A percentile compares a stretch with the other conserved stretches of the same genome.
phyloP scores from a whole-genome alignment of 2,888 invertebrate species.

The Alviniconcha strummeri region DNA sequence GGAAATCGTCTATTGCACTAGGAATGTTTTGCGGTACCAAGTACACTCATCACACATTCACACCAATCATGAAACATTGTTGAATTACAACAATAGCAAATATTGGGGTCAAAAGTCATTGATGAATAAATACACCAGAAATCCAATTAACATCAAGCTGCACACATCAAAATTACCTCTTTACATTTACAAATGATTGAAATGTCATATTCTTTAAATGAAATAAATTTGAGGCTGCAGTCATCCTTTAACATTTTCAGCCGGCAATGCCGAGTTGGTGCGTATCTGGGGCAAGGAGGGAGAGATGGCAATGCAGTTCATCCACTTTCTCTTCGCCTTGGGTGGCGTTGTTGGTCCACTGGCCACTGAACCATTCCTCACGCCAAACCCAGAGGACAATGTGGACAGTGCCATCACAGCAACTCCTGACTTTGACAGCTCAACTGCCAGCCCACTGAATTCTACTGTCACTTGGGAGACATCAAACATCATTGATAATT shows the following conservation, averaged over 20 bases:
- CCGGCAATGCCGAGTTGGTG: slow-evolving; percentile 72
- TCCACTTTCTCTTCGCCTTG: slow-evolving; percentile 74
- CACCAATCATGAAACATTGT: no score
- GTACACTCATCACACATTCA: no score
- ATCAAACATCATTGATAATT: slow-evolving; percentile 3
- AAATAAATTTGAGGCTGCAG: no score
- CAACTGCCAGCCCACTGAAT: neutral
- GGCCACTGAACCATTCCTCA: slow-evolving; percentile 73
- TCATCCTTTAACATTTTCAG: slow-evolving; percentile 35
- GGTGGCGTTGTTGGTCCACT: slow-evolving; percentile 74
- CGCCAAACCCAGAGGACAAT: slow-evolving; percentile 33
- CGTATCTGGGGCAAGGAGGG: slow-evolving; percentile 68
- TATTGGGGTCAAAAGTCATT: no score
- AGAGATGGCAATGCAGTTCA: slow-evolving; percentile 73
- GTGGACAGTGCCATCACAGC: neutral
- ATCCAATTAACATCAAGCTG: no score
- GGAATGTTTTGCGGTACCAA: no score
- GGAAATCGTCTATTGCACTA: no score
- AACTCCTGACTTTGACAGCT: neutral
- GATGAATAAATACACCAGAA: no score
- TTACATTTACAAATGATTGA: no score
- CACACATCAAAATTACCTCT: no score
- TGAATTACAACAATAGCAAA: no score
- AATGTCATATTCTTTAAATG: no score
- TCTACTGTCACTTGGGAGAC: neutral